phyloP scores from a whole-genome alignment of 2,797 vertebrate species.

The Ambastaia sidthimunki region DNA sequence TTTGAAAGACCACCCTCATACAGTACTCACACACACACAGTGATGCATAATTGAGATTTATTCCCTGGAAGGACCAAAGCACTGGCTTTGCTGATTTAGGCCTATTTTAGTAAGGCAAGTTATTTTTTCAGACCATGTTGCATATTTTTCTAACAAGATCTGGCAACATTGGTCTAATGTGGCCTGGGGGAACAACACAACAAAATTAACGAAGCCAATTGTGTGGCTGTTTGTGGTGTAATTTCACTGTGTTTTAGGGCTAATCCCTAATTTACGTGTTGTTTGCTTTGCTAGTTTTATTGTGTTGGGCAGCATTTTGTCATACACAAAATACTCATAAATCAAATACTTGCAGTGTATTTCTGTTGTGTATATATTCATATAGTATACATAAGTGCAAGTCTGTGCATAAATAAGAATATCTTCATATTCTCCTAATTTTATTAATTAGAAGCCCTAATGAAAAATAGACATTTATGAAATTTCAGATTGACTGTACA shows the following conservation, averaged over 20 bases:
- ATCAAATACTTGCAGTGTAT: too few species aligned
- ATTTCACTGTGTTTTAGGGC: not conserved
- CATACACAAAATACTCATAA: not conserved
- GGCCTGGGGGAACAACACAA: not conserved
- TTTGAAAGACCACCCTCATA: too few species aligned
- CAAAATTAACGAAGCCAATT: not conserved
- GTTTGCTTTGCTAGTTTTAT: not conserved
- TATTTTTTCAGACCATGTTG: not conserved
- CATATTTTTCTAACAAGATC: constrained; percentile 2
- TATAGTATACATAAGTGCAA: too few species aligned
- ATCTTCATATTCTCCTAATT: too few species aligned
- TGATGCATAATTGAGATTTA: not conserved
- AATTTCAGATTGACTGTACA: not conserved
- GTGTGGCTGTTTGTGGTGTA: not conserved
- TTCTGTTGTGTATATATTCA: too few species aligned
- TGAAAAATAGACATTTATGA: not conserved
- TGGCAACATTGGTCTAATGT: not conserved
- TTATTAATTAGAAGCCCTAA: too few species aligned
- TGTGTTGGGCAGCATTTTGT: not conserved
- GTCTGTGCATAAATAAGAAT: too few species aligned
- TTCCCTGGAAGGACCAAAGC: not conserved
- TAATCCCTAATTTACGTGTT: not conserved
- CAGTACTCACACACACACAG: not conserved
- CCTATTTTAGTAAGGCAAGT: not conserved
- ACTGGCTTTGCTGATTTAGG: not conserved